Conservation (phyloP, 2,888 invertebrate genomes). For the Drosophila anceps region DNA sequence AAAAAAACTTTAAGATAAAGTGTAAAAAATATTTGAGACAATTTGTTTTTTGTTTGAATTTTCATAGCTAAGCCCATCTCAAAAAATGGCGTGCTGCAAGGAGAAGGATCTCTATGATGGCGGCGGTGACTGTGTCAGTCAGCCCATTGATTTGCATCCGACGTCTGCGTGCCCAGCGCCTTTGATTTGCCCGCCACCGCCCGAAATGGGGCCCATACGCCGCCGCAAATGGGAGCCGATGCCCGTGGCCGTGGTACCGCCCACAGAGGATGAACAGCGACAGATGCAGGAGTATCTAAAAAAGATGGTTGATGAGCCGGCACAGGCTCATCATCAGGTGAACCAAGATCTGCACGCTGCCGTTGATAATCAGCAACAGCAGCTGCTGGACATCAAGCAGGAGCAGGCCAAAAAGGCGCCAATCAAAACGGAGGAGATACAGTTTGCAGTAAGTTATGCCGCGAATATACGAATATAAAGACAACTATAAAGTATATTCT, state of each 20-base stretch:
- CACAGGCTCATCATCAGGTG: slow-evolving; percentile 50
- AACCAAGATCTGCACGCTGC: slow-evolving; percentile 53
- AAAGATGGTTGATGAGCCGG: slow-evolving; percentile 38
- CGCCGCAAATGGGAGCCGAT: slow-evolving; percentile 43
- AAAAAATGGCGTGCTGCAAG: slow-evolving; percentile 57
- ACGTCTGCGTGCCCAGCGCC: slow-evolving; percentile 65
- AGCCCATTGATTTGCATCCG: slow-evolving; percentile 57
- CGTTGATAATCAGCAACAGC: slow-evolving; percentile 63
- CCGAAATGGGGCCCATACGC: slow-evolving; percentile 51
- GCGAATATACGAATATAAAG: background rate
- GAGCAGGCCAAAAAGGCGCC: slow-evolving; percentile 55
- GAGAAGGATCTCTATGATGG: slow-evolving; percentile 47
- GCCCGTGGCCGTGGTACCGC: slow-evolving; percentile 38
- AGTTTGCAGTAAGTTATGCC: slow-evolving; percentile 58
- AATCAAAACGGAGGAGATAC: slow-evolving; percentile 46
- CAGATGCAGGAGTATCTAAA: slow-evolving; percentile 40
- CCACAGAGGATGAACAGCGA: slow-evolving; percentile 55
- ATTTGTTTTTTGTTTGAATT: background rate
- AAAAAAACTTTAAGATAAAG: background rate
- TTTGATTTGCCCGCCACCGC: slow-evolving; percentile 54
- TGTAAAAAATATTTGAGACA: slow-evolving; percentile 6
- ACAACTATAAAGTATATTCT: background rate
- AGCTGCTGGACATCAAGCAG: slow-evolving; percentile 57
- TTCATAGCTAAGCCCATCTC: background rate
- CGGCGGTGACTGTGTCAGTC: slow-evolving; percentile 41